Percentiles rank a stretch among this genome's conserved stretches.
These are phyloP conservation scores for Drosophila navojoa DNA, from an alignment of 1,140 invertebrate species.

Conservation along the genomic window DNA sequence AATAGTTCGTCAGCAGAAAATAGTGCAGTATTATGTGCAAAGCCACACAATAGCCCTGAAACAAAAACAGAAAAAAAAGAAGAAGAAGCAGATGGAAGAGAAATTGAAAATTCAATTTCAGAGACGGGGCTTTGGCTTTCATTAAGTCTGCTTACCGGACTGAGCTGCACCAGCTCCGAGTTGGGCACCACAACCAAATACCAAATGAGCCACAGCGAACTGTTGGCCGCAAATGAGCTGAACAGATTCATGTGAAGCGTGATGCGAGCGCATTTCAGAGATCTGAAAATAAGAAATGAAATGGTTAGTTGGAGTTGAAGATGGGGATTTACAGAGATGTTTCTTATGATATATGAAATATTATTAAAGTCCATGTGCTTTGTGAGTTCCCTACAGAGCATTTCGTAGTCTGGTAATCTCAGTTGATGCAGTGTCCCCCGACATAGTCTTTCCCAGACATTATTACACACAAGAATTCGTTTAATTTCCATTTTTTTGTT, in stretches of 20 bases:
- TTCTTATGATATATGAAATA: no score
- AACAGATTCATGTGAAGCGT: conserved; percentile 97
- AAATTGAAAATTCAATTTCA: not conserved
- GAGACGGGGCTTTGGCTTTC: not conserved
- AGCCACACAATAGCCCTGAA: conserved; percentile 91
- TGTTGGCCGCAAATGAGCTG: conserved; percentile 94
- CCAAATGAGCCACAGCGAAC: conserved; percentile 88
- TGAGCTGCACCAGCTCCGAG: conserved; percentile 84
- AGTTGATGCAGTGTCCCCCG: no score
- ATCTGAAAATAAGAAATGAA: conserved; percentile 84
- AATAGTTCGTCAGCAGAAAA: conserved; percentile 95
- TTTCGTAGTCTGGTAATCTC: not conserved
- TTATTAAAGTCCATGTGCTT: no score
- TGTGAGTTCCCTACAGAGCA: not conserved
- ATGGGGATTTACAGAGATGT: not conserved
- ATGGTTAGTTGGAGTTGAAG: not conserved
- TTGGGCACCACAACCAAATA: conserved; percentile 86
- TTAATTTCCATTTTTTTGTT: not conserved
- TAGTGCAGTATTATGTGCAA: conserved; percentile 94
- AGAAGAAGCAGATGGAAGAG: not conserved
- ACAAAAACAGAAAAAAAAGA: not conserved
- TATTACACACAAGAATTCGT: conserved; percentile 1
- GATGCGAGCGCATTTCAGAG: conserved; percentile 91
- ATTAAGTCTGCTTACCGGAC: conserved; percentile 83
- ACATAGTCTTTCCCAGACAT: no score